Conservation (phyloP, 2,113 vertebrate species). For the Bubo scandiacus region DNA sequence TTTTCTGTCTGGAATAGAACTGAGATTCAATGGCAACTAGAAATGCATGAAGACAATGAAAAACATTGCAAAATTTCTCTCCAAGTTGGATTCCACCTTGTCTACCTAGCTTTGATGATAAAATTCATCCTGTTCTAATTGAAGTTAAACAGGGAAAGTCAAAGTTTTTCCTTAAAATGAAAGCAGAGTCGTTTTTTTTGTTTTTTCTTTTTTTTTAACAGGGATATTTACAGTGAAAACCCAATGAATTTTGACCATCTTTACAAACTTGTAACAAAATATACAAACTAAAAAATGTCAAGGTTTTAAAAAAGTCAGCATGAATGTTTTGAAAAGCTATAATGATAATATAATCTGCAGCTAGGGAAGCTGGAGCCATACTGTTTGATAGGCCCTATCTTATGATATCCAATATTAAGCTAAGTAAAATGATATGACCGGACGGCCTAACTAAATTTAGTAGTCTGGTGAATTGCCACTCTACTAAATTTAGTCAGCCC, state of each 20-base stretch:
- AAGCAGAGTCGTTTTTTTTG: neutral
- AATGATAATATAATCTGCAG: constrained; percentile 40
- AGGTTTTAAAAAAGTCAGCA: constrained; percentile 9
- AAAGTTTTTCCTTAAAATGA: neutral
- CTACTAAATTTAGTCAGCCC: constrained; percentile 53
- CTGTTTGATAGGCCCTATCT: constrained; percentile 62
- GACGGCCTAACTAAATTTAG: constrained; percentile 68
- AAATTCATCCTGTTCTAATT: neutral
- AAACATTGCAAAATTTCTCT: constrained; percentile 13
- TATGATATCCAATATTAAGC: constrained; percentile 50
- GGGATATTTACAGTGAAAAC: neutral
- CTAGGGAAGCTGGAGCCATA: constrained; percentile 50
- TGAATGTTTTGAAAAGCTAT: constrained; percentile 29
- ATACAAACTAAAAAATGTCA: neutral
- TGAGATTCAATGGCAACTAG: neutral
- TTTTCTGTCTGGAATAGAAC: neutral
- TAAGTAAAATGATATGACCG: constrained; percentile 56
- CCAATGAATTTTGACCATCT: neutral
- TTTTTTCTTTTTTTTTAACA: neutral
- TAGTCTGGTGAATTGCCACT: constrained; percentile 63
- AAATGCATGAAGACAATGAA: neutral
- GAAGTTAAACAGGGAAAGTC: neutral
- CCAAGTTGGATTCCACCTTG: neutral
- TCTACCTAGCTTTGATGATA: neutral
- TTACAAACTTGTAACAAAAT: constrained; percentile 1